Base-by-base conservation (phyloP, 2,797 vertebrate species). In the Leptoclinus maculatus region DNA sequence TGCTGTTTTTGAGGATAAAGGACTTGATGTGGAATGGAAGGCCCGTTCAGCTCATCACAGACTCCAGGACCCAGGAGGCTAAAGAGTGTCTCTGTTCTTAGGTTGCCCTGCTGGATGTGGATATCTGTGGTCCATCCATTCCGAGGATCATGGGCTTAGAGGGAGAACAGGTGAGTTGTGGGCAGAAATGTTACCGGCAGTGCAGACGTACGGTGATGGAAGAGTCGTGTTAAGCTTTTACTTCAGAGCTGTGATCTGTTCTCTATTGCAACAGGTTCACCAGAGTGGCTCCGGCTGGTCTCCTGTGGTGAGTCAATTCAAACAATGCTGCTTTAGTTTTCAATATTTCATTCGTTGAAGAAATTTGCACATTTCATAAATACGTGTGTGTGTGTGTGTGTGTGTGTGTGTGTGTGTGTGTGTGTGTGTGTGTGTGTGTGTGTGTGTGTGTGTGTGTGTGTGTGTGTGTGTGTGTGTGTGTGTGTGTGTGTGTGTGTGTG, bases 281-380 rank as follows among this genome's bases (percentile, higher is more conserved):
- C 98, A 99, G 91, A 99, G 98, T 38, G 97, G 97, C 2, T 99
- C 97, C 0, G 98, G 98, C 27, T 99, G 98, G 98, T 99, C 98
- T 83, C 98, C 97, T 23, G 98, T 99, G 96, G 98, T 99, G 80
- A 95, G 94, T 87, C 3, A 5, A 0, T 59, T 76, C 9, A 80
- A 53, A 53, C 6, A 7, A 10, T 5, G 2, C 17, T 45, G 9
- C 19, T 62, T 0, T 9, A 43, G 0, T 17, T 59, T 41, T 66
- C 6, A 66, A 21, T 41, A 0, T 2, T 57, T 43, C 4, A 10
- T 62, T 38, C 1, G 25, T 16, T 41, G 0, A 27, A 19, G 1
- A 21, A 3, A 38, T 4, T 2, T 3, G 10, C 11, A 14, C 2
- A 2, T 32, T 27, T 68, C 0, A 14, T 53, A 11, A 23, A n/a